Conservation (phyloP, 2,113 vertebrate species). For the Sphyrna mokarran region DNA sequence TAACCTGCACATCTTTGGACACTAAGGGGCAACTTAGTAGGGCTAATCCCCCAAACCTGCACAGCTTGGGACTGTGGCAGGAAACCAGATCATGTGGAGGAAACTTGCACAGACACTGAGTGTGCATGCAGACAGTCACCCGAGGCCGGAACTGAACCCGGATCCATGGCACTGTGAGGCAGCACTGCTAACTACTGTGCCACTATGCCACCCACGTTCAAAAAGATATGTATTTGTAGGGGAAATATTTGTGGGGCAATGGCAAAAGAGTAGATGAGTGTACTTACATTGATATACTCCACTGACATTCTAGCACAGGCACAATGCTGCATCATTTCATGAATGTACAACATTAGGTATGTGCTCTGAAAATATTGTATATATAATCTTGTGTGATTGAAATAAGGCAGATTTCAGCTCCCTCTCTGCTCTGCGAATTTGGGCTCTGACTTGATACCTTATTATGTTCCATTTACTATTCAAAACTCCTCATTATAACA, state of each 20-base stretch:
- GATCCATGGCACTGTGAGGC: too few species aligned
- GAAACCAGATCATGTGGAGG: too few species aligned
- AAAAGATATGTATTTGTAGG: not conserved
- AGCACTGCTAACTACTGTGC: too few species aligned
- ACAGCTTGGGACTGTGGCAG: too few species aligned
- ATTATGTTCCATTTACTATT: conserved; percentile 6
- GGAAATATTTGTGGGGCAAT: not conserved
- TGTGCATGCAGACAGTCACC: too few species aligned
- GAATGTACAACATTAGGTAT: not conserved
- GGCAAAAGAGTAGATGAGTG: not conserved
- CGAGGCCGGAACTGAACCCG: too few species aligned
- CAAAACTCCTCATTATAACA: not conserved
- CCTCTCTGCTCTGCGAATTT: not conserved
- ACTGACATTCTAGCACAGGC: not conserved
- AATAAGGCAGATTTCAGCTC: not conserved
- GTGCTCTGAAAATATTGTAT: not conserved
- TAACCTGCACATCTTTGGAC: too few species aligned
- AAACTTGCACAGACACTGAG: too few species aligned
- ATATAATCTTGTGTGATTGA: not conserved
- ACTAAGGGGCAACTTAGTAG: too few species aligned
- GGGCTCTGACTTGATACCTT: not conserved
- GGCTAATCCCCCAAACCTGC: too few species aligned
- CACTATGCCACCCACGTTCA: not conserved
- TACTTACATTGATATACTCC: not conserved
- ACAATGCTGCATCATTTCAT: not conserved